These are phyloP conservation scores for Narcine bancroftii DNA, from an alignment of 2,113 vertebrate species.

Conservation along the genomic window DNA sequence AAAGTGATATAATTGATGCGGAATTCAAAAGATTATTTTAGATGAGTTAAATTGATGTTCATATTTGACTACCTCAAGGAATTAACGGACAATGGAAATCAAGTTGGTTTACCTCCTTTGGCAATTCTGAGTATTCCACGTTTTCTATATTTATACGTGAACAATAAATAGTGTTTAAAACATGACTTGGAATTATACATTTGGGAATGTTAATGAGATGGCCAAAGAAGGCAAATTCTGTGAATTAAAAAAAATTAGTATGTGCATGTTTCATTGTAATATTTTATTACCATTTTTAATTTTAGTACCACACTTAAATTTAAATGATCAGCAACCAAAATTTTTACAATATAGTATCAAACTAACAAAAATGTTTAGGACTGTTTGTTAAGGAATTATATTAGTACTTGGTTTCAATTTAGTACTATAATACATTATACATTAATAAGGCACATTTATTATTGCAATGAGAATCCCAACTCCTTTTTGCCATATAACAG, in stretches of 20 bases:
- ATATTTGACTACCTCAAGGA: neutral
- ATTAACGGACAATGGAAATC: too few species aligned
- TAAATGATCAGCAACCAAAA: neutral
- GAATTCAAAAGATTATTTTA: neutral
- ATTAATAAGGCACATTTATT: neutral
- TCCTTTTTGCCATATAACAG: neutral
- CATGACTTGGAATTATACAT: neutral
- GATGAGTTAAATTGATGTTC: neutral
- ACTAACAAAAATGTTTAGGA: neutral
- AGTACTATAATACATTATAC: neutral
- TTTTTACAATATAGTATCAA: neutral
- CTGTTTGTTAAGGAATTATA: neutral
- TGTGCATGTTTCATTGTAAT: neutral
- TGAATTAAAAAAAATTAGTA: neutral
- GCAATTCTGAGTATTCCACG: too few species aligned
- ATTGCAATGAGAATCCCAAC: neutral
- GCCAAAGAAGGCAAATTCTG: neutral
- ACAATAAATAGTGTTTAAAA: neutral
- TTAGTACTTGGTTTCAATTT: neutral
- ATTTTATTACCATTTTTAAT: too few species aligned
- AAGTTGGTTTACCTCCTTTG: too few species aligned
- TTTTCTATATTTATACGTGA: too few species aligned
- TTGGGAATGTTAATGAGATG: neutral
- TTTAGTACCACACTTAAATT: neutral
- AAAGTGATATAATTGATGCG: neutral